Base-by-base conservation (phyloP, 2,113 vertebrate species). In the Prinia subflava region DNA sequence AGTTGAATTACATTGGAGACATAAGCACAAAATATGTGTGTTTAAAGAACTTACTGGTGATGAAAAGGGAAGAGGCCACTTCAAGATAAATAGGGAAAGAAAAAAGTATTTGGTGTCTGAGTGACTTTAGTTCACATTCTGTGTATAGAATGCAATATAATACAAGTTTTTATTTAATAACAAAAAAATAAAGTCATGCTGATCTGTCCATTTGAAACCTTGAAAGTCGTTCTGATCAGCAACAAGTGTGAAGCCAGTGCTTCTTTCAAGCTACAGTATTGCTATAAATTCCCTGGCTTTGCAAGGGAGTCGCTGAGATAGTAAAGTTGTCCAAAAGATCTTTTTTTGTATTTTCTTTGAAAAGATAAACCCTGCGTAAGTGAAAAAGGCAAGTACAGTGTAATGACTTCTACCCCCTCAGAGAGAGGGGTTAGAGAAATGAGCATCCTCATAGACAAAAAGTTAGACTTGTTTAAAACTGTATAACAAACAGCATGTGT, bases 401-500 rank as follows among this genome's bases (percentile, higher is more conserved):
- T 67, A 79, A 62, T 2, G 1, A 27, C 4, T 74, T 79, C 53
- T 70, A 2, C 19, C 62, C 46, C 21, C 28, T 87, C 13, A 15
- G 52, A 70, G 49, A 14, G 60, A 21, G 22, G 2, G 2, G 2
- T 19, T 73, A 67, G 33, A 71, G 57, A 74, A 80, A 31, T 41
- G 2, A 30, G 13, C 28, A 9, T 42, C 21, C 53, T 50, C 55
- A 19, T 33, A 15, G 44, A 25, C 14, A 59, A 44, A 82, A 39
- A 8, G 22, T 41, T 13, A 46, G 24, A 33, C 17, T 82, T 79
- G 4, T 56, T 60, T 81, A 27, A 77, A 89, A 13, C 35, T 33
- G 5, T 3, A 0, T n/a, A 12, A 22, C 37, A 69, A 73, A 27
- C 13, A 14, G 68, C 59, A 35, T 23, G 15, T 4, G 2, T 64